phyloP scores from a whole-genome alignment of 2,797 vertebrate genomes.

The Tolypeutes matacus region DNA sequence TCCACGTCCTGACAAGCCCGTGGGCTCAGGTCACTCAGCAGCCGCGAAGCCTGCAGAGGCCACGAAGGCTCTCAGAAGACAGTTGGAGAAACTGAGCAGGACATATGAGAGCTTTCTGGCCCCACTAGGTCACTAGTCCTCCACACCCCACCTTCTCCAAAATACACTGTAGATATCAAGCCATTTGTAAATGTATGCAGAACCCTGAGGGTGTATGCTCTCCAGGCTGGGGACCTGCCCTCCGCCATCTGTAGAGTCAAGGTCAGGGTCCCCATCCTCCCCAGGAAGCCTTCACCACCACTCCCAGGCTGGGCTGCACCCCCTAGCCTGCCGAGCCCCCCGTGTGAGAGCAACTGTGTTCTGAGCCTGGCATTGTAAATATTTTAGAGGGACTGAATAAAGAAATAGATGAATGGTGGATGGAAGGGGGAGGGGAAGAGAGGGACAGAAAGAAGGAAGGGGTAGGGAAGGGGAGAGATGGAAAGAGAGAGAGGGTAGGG shows the following conservation, averaged over 20 bases:
- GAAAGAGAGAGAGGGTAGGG: no score
- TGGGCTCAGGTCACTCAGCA: background rate
- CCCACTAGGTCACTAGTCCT: no score
- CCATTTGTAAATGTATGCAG: fast-evolving
- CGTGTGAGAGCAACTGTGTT: background rate
- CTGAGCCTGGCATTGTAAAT: background rate
- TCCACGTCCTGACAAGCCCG: background rate
- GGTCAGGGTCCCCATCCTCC: background rate
- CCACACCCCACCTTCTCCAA: no score
- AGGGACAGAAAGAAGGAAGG: background rate
- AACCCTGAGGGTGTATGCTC: background rate
- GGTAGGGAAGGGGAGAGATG: no score
- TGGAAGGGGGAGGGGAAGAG: no score
- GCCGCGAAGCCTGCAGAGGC: no score
- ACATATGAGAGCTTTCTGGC: no score
- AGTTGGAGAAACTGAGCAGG: background rate
- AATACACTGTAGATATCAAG: background rate
- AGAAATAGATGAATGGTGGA: background rate
- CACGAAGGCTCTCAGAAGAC: background rate
- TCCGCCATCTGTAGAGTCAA: background rate
- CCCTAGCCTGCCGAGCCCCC: no score
- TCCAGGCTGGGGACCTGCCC: no score
- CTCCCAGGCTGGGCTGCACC: background rate
- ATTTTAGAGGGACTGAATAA: background rate
- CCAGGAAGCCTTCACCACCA: fast-evolving